Percentiles rank a stretch among this genome's conserved stretches.
Conservation (phyloP, 2,113 vertebrate genomes). For the Podarcis muralis region DNA sequence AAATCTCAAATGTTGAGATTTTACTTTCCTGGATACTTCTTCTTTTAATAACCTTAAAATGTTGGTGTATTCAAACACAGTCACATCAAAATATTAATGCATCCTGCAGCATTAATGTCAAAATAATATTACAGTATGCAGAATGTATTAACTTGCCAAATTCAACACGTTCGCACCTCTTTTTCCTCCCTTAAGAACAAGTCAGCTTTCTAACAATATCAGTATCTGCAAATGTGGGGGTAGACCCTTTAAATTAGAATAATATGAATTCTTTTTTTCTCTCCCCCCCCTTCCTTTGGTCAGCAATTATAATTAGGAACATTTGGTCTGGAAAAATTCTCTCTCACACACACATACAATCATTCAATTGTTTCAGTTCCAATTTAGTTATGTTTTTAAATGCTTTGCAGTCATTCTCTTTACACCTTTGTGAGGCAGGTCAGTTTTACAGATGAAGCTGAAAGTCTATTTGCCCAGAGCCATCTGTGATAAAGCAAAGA, state of each 20-base stretch:
- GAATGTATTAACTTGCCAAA: neutral
- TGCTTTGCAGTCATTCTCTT: neutral
- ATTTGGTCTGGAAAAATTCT: neutral
- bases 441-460: neutral
- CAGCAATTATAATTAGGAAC: neutral
- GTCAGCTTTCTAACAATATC: neutral
- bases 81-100: neutral
- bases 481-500: neutral
- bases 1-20: neutral
- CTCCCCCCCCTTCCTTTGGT: neutral
- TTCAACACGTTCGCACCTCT: neutral
- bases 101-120: neutral
- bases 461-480: neutral
- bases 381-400: neutral
- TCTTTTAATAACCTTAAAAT: neutral
- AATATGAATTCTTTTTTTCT: neutral
- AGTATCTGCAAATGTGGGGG: neutral
- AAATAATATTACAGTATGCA: neutral
- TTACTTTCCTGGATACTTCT: neutral
- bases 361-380: neutral
- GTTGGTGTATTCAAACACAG: neutral
- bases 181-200: neutral
- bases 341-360: neutral
- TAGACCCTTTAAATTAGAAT: neutral
- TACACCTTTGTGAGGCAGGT: neutral